phyloP scores from a whole-genome alignment of 2,888 invertebrate genomes.

The Limnephilus rhombicus region DNA sequence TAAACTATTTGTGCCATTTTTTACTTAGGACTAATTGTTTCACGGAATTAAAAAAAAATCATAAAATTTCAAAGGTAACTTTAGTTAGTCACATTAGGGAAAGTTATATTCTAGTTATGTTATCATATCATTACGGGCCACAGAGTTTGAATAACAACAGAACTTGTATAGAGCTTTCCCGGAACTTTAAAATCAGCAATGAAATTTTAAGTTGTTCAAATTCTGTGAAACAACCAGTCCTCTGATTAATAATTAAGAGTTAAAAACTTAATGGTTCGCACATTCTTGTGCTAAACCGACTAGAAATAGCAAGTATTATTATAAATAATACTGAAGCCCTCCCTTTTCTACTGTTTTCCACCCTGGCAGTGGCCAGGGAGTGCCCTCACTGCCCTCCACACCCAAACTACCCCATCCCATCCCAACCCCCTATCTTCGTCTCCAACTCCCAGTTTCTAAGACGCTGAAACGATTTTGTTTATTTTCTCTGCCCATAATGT shows the following conservation, averaged over 20 bases:
- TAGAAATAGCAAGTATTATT: background rate
- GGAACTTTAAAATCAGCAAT: too few species aligned
- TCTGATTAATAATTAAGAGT: background rate
- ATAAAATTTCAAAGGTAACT: too few species aligned
- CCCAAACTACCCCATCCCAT: background rate
- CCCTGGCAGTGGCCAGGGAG: background rate
- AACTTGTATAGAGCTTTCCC: too few species aligned
- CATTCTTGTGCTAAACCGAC: background rate
- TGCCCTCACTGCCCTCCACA: background rate
- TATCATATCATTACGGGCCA: too few species aligned
- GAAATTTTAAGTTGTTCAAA: too few species aligned
- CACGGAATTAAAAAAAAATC: too few species aligned
- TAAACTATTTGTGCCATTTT: too few species aligned
- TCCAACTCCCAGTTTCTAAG: background rate
- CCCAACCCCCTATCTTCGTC: background rate
- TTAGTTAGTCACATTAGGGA: too few species aligned
- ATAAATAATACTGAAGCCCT: background rate
- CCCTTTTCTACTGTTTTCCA: background rate
- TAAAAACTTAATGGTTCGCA: background rate
- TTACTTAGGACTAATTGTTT: too few species aligned
- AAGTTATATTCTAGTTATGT: too few species aligned
- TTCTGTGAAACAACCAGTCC: too few species aligned
- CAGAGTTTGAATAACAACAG: too few species aligned
- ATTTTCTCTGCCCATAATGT: constrained; percentile 21
- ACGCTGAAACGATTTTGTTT: background rate